Conservation (phyloP, 2,888 invertebrate genomes). For the Troides oblongomaculatus region DNA sequence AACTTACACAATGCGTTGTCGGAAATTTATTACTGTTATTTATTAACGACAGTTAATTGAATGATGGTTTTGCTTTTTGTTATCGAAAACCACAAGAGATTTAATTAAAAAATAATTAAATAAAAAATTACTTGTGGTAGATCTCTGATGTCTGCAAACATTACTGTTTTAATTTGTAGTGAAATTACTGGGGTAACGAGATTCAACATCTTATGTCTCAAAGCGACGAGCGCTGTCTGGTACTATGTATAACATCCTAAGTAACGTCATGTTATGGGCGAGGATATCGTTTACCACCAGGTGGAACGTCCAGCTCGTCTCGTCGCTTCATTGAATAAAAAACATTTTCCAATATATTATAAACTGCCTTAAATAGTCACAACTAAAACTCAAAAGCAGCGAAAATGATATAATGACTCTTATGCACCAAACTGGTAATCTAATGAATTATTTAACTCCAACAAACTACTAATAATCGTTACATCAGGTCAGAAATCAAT, state of each 20-base stretch:
- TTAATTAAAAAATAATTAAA: not conserved
- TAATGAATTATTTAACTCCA: not conserved
- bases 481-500: not conserved
- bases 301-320: no score
- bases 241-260: no score
- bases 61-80: not conserved
- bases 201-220: no score
- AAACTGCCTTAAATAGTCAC: not conserved
- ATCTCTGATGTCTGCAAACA: no score
- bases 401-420: not conserved
- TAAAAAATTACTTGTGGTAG: no score
- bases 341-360: not conserved
- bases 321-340: not conserved
- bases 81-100: not conserved
- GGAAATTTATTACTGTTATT: not conserved
- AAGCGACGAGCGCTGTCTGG: no score
- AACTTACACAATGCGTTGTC: not conserved
- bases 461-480: not conserved
- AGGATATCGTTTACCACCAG: no score
- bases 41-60: not conserved
- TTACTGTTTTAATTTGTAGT: no score
- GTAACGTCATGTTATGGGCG: no score
- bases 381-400: not conserved
- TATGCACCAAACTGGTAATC: not conserved
- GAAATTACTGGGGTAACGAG: no score